phyloP scores from a whole-genome alignment of 2,888 invertebrate species.

The Chydorus sphaericus region DNA sequence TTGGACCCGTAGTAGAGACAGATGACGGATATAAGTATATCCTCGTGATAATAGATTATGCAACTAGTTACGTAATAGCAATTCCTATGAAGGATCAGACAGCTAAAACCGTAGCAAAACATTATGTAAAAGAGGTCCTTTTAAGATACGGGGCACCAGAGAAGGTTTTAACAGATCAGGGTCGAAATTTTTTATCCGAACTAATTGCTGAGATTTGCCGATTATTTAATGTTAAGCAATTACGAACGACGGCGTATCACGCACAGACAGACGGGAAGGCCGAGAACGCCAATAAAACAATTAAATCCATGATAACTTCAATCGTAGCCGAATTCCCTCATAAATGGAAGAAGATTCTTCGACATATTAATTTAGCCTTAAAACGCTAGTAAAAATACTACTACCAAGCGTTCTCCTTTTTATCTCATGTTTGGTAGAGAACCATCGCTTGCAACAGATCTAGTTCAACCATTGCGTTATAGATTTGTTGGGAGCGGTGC shows the following conservation, averaged over 20 bases:
- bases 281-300: not conserved
- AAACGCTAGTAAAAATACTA: not conserved
- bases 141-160: not conserved
- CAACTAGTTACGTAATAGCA: not conserved
- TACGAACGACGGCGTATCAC: not conserved
- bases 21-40: not conserved
- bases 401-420: not conserved
- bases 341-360: not conserved
- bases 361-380: not conserved
- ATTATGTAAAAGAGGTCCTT: not conserved
- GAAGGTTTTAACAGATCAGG: not conserved
- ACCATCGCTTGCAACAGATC: not conserved
- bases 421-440: not conserved
- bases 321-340: too few relatives aligned
- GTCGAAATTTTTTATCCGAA: not conserved
- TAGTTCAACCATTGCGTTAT: not conserved
- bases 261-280: not conserved
- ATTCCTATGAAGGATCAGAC: slow-evolving; percentile 1
- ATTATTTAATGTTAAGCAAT: not conserved
- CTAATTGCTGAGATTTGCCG: not conserved
- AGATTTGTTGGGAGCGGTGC: not conserved
- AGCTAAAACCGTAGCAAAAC: not conserved
- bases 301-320: too few relatives aligned
- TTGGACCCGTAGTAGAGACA: not conserved
- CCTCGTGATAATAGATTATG: not conserved